Evolutionary conservation across 2,797 vertebrate species (phyloP).

Genomic region (Hippopotamyrus pictus): DNA sequence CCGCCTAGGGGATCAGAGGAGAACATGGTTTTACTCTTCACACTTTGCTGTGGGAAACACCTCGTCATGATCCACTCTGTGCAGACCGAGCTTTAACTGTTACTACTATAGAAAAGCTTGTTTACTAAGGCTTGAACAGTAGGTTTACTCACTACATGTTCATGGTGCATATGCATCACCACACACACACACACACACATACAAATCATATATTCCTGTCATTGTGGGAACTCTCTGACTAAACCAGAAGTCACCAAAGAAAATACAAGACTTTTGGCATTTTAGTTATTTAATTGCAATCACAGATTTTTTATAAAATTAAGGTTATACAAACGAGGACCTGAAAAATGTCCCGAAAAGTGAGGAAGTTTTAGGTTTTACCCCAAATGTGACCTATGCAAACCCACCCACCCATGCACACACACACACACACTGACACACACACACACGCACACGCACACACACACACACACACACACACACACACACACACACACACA

Average conservation of each 20-base stretch:
- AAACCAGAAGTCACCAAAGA: neutral
- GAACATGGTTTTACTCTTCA: neutral
- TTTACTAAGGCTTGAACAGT: neutral
- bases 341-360: neutral
- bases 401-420: neutral
- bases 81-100: neutral
- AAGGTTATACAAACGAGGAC: neutral
- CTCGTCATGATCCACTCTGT: neutral
- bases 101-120: neutral
- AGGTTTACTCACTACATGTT: neutral
- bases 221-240: neutral
- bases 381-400: neutral
- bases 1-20: conserved; percentile 66
- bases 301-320: neutral
- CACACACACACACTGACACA: neutral
- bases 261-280: neutral
- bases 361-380: neutral
- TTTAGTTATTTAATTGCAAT: neutral
- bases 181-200: neutral
- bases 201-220: neutral
- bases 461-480: neutral
- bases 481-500: neutral
- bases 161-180: neutral
- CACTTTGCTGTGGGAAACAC: neutral
- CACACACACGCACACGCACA: neutral